phyloP scores from a whole-genome alignment of 2,888 invertebrate genomes.

The Drosophila buzzatii region DNA sequence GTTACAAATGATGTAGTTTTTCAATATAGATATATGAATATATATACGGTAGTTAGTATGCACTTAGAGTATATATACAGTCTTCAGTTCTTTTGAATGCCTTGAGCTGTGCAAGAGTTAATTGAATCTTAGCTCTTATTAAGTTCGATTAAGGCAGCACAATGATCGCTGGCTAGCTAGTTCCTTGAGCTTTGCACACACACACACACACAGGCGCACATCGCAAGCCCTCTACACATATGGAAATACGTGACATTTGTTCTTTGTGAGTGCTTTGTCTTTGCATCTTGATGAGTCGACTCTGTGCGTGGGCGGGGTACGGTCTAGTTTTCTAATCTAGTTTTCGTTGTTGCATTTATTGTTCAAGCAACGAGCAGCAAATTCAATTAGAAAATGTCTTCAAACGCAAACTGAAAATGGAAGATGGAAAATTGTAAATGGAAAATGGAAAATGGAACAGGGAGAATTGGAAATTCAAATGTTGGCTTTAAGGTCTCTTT shows the following conservation, averaged over 20 bases:
- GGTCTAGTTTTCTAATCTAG: constrained; percentile 63
- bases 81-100: not conserved
- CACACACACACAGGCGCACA: constrained; percentile 16
- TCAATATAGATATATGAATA: too few species aligned
- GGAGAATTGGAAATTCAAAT: constrained; percentile 28
- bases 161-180: constrained; percentile 10
- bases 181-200: constrained; percentile 18
- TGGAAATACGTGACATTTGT: constrained; percentile 56
- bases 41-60: too few species aligned
- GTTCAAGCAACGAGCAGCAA: constrained; percentile 36
- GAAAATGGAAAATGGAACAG: constrained; percentile 16
- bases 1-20: too few species aligned
- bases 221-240: not conserved
- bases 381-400: constrained; percentile 73
- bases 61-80: not conserved
- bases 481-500: constrained; percentile 42
- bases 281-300: constrained; percentile 14
- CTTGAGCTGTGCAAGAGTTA: not conserved
- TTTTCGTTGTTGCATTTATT: constrained; percentile 56
- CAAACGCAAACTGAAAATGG: constrained; percentile 28
- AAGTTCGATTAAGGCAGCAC: constrained; percentile 1
- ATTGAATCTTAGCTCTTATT: constrained; percentile 17
- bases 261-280: constrained; percentile 53
- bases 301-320: not conserved
- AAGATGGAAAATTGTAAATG: constrained; percentile 6